Base-by-base conservation (phyloP, 2,888 invertebrate species). In the Caenorhabditis sulstoni region DNA sequence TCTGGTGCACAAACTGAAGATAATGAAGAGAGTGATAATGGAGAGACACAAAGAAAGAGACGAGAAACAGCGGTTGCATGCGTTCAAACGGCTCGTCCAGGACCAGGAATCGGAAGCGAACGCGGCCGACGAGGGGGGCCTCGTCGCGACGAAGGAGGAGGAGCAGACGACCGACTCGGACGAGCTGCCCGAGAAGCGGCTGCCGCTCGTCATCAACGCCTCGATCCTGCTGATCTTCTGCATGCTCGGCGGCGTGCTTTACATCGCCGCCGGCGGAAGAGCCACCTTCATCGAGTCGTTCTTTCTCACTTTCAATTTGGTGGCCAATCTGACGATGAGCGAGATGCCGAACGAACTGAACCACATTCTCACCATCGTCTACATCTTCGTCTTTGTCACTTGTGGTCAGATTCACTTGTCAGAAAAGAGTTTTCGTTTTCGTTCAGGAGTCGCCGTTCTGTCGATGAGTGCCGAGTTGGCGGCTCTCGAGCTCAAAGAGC, bases 381-480 rank as follows among this genome's bases (percentile, higher is more conserved):
- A 90, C 80, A 90, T 90, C 55, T 86, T 87, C 49, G 83, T 90
- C 8, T 90, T 90, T 66, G 90, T 90, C 20, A 89, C 88, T 41
- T 90, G 88, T 66, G 90, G 89, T 87, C 49, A 66, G 78, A 35
- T 12, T 61, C 29, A n/a, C n/a, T 29, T 16, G 16, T 35, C 7
- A 3, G 11, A 23, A 23, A 22, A 14, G 4, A n/a, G 8, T 23
- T 5, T 29, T 8, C 16, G 7, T 47, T 20, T 68, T 75, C 39
- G n/a, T n/a, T n/a, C 39, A 87, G 87, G 89, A 9, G 86, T 90
- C 9, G 90, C 90, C 7, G 90, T 90, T 9, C 82, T 90, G 7
- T 89, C 89, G 22, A 90, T 90, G 90, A 90, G 90, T 64, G 90
- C 90, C 7, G 90, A 90, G 35, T 52, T 90, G 67, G 90, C 90